Percentiles rank a stretch among this genome's conserved stretches.
Conservation (phyloP, 2,888 invertebrate genomes). For the Podabrus alpinus region DNA sequence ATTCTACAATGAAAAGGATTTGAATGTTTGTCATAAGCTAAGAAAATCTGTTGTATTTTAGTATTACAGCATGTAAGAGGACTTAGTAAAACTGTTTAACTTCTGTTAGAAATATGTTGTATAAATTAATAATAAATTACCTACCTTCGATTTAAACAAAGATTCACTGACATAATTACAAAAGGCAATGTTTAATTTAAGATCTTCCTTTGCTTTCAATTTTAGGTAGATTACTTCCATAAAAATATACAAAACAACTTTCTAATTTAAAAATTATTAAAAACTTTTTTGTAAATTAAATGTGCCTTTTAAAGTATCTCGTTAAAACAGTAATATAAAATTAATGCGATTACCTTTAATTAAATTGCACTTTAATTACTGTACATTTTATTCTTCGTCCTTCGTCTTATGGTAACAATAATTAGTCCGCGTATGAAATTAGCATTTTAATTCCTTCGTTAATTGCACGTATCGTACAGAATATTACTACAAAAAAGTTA, state of each 20-base stretch:
- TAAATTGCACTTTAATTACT: conserved; percentile 25
- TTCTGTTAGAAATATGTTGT: not conserved
- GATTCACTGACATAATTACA: not conserved
- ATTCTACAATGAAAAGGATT: not conserved
- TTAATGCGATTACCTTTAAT: conserved; percentile 26
- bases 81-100: not conserved
- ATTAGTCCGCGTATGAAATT: conserved; percentile 10
- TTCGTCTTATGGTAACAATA: conserved; percentile 6
- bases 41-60: not conserved
- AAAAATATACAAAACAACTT: not conserved
- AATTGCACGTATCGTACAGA: not conserved
- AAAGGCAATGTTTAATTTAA: not conserved
- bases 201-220: not conserved
- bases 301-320: conserved; percentile 7
- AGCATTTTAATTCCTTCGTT: conserved; percentile 22
- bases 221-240: not conserved
- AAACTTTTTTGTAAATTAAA: not conserved
- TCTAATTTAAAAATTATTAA: not conserved
- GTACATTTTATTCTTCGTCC: conserved; percentile 14
- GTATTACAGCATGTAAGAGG: not conserved
- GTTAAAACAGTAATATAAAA: conserved; percentile 21
- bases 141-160: not conserved
- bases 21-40: not conserved
- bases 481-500: not conserved
- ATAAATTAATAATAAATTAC: not conserved